Percentiles rank a stretch among this genome's conserved stretches.
These are phyloP conservation scores for Seladonia tumulorum DNA, from an alignment of 2,888 invertebrate species.

Conservation along the genomic window DNA sequence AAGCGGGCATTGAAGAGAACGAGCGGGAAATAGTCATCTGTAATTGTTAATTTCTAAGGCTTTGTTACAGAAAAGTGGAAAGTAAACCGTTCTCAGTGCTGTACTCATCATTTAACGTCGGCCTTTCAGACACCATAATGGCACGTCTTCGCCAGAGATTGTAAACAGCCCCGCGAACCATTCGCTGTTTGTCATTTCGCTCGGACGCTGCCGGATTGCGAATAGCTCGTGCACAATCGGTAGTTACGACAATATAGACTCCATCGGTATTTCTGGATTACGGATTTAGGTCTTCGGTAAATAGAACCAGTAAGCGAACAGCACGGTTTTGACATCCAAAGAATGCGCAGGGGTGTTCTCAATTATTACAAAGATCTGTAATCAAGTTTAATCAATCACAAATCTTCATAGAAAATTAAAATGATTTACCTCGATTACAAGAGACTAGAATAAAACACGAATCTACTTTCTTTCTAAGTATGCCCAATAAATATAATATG, in stretches of 20 bases:
- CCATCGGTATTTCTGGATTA: not conserved
- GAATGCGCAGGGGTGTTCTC: not conserved
- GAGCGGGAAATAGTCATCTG: not conserved
- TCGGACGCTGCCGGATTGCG: not conserved
- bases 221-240: constrained; percentile 1
- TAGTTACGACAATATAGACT: not conserved
- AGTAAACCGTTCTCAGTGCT: not conserved
- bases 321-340: not conserved
- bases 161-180: not conserved
- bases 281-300: not conserved
- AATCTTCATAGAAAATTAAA: not conserved
- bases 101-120: not conserved
- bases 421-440: not conserved
- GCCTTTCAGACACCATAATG: not conserved
- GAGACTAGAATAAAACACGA: not conserved
- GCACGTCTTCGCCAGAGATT: constrained; percentile 8
- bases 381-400: not conserved
- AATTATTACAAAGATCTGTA: not conserved
- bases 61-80: not conserved
- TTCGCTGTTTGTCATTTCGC: constrained; percentile 1
- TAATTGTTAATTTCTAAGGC: not conserved
- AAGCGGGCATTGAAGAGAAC: not conserved
- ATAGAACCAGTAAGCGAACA: not conserved
- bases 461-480: too few species aligned
- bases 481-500: not conserved